Conservation (phyloP, 2,113 vertebrate species). For the Rattus rattus region DNA sequence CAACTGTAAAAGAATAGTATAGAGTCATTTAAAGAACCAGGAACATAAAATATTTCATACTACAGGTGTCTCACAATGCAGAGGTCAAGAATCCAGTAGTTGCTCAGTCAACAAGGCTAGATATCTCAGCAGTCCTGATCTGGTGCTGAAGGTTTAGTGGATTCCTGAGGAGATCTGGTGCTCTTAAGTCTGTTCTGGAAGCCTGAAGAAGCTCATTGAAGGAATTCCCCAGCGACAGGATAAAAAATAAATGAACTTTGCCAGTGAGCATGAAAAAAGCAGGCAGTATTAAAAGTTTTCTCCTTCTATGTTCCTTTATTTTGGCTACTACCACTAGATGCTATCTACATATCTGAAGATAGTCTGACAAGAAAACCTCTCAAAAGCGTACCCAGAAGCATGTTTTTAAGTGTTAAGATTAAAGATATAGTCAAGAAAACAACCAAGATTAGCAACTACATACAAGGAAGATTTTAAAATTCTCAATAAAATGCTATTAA, state of each 20-base stretch:
- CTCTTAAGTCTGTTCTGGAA: not conserved
- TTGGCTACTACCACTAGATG: not conserved
- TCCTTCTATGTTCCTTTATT: not conserved
- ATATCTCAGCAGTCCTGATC: not conserved
- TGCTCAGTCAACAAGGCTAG: not conserved
- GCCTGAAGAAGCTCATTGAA: not conserved
- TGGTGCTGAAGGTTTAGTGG: not conserved
- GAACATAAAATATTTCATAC: too few species aligned
- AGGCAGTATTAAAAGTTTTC: not conserved
- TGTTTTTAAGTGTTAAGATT: not conserved
- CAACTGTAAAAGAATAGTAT: too few species aligned
- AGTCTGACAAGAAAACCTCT: not conserved
- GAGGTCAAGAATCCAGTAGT: not conserved
- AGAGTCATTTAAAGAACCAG: too few species aligned
- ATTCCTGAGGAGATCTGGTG: not conserved
- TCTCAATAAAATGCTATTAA: not conserved
- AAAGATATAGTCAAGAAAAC: not conserved
- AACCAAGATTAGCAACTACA: not conserved
- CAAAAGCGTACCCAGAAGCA: not conserved
- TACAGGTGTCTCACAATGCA: not conserved
- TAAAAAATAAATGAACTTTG: not conserved
- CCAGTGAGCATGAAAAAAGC: not conserved
- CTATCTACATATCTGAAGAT: not conserved
- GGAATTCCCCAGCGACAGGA: not conserved
- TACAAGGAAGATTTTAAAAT: not conserved